These are phyloP conservation scores for Troides oblongomaculatus DNA, from an alignment of 2,888 invertebrate species.

Conservation along the genomic window DNA sequence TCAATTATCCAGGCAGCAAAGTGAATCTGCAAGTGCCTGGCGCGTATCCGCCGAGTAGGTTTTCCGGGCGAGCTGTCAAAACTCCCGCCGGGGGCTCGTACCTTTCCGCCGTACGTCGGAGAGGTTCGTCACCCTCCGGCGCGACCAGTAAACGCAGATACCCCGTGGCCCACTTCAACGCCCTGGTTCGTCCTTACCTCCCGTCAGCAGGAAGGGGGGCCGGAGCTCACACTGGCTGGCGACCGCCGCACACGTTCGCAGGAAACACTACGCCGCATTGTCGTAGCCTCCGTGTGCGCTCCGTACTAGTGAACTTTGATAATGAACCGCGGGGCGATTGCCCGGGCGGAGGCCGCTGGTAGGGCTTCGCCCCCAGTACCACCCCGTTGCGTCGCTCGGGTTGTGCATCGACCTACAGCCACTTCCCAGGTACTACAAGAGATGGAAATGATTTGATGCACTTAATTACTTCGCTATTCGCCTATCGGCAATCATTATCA, in stretches of 20 bases:
- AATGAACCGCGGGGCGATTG: conserved; percentile 73
- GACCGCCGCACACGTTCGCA: conserved; percentile 27
- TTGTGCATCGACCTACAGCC: conserved; percentile 64
- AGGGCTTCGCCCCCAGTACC: conserved; percentile 35
- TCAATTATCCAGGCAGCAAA: conserved; percentile 34
- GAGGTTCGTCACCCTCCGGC: conserved; percentile 51
- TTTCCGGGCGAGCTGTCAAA: conserved; percentile 69
- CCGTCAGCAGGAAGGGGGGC: conserved; percentile 34
- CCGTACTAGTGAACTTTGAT: conserved; percentile 78
- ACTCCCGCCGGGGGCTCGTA: conserved; percentile 58
- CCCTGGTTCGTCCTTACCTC: background rate
- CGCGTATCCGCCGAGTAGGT: conserved; percentile 63
- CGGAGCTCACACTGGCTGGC: conserved; percentile 47
- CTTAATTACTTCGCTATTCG: conserved; percentile 33
- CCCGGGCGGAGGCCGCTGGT: conserved; percentile 50
- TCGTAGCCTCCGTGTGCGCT: conserved; percentile 56
- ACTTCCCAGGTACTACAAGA: conserved; percentile 44
- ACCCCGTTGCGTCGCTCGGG: conserved; percentile 51
- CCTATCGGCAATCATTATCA: conserved; percentile 30
- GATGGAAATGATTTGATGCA: conserved; percentile 30
- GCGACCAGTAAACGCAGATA: conserved; percentile 50
- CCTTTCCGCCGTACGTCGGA: conserved; percentile 61
- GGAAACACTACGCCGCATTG: conserved; percentile 36
- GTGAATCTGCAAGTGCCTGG: conserved; percentile 36
- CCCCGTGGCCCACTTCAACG: conserved; percentile 37